A percentile compares a stretch with the other conserved stretches of the same genome.
phyloP scores from a whole-genome alignment of 2,888 invertebrate species.

The Nymphalis c-album region DNA sequence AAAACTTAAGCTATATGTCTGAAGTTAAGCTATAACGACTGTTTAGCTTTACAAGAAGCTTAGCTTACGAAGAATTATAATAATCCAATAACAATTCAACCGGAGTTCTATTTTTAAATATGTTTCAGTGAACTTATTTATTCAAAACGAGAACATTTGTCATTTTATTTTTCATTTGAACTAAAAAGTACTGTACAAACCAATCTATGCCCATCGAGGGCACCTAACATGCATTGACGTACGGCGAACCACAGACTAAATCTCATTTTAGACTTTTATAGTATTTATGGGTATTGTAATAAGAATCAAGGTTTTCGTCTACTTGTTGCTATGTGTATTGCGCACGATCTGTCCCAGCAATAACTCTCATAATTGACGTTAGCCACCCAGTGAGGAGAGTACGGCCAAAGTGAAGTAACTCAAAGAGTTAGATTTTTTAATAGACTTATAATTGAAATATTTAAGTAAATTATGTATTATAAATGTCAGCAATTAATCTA shows the following conservation, averaged over 20 bases:
- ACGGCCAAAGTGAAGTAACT: conserved; percentile 26
- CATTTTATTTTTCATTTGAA: conserved; percentile 33
- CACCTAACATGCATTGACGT: conserved; percentile 57
- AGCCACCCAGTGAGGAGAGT: conserved; percentile 63
- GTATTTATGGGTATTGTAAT: conserved; percentile 26
- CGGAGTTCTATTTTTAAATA: too few species aligned
- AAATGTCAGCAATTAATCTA: too few species aligned
- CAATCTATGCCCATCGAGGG: conserved; percentile 38
- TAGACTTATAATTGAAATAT: not conserved
- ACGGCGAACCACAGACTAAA: conserved; percentile 16
- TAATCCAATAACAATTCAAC: too few species aligned
- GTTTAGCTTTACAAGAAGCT: too few species aligned
- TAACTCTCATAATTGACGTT: conserved; percentile 76
- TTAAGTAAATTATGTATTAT: too few species aligned
- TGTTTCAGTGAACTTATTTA: too few species aligned
- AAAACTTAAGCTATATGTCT: too few species aligned
- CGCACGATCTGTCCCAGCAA: conserved; percentile 73
- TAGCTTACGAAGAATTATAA: too few species aligned
- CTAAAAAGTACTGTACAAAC: conserved; percentile 34
- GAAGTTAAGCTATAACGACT: too few species aligned
- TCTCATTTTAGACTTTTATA: conserved; percentile 14
- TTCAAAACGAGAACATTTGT: conserved; percentile 27
- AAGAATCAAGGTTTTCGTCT: conserved; percentile 19
- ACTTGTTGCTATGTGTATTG: conserved; percentile 29
- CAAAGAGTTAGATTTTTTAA: conserved; percentile 9